A percentile compares a stretch with the other conserved stretches of the same genome.
phyloP scores from a whole-genome alignment of 2,888 invertebrate genomes.

The Stegana nigrithorax region DNA sequence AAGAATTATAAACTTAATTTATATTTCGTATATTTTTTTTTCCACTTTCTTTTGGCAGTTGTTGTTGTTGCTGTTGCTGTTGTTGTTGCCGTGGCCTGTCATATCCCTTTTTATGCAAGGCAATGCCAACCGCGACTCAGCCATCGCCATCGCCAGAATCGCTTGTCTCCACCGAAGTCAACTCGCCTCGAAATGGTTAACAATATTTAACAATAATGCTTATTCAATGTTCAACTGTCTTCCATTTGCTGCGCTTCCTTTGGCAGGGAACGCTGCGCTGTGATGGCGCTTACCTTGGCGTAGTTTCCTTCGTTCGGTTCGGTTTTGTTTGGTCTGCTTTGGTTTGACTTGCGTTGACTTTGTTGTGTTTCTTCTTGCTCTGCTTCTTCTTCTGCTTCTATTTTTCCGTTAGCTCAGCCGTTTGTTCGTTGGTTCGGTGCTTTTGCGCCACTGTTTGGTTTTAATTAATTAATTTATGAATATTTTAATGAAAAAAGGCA shows the following conservation, averaged over 20 bases:
- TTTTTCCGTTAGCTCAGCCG: no score
- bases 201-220: slow-evolving; percentile 48
- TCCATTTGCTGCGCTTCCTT: slow-evolving; percentile 5
- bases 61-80: background rate
- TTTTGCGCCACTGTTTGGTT: slow-evolving; percentile 29
- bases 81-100: background rate
- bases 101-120: background rate
- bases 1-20: slow-evolving; percentile 37
- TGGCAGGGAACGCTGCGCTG: no score
- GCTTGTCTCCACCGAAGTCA: background rate
- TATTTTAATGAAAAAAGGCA: slow-evolving; percentile 46
- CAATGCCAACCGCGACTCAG: no score
- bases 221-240: slow-evolving; percentile 52
- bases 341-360: background rate
- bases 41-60: slow-evolving; percentile 13
- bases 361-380: slow-evolving; percentile 19
- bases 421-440: background rate
- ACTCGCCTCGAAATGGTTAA: slow-evolving; percentile 9
- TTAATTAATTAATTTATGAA: slow-evolving; percentile 62
- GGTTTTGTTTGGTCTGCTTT: no score
- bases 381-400: slow-evolving; percentile 17
- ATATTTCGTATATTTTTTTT: slow-evolving; percentile 23
- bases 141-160: background rate
- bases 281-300: no score
- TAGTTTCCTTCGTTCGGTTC: no score